phyloP scores from a whole-genome alignment of 2,888 invertebrate species.

The Salpingus planirostris region DNA sequence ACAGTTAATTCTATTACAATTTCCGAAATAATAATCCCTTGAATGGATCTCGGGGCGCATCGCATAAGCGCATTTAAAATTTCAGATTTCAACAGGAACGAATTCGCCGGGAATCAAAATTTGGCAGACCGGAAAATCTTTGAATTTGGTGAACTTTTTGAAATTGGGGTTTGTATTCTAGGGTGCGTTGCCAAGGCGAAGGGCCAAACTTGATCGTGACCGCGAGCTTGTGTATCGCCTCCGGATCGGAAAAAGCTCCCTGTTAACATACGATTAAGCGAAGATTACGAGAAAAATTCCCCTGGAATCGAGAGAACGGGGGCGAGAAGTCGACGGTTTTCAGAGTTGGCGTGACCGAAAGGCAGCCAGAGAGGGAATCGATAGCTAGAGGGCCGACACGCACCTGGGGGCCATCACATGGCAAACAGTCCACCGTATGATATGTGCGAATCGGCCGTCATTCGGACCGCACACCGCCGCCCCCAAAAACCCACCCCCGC shows the following conservation, averaged over 20 bases:
- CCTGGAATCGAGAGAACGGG: no score
- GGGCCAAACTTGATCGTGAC: constrained; percentile 1
- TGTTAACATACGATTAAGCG: constrained; percentile 2
- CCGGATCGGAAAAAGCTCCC: constrained; percentile 1
- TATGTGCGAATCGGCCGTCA: no score
- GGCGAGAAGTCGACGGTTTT: not conserved
- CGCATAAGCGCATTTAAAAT: no score
- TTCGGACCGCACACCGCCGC: constrained; percentile 2
- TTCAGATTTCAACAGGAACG: no score
- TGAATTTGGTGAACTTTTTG: no score
- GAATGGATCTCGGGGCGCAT: constrained; percentile 14
- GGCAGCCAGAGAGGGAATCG: no score
- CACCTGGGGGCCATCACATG: constrained; percentile 34
- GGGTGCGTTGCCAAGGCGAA: no score
- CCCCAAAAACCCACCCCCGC: not conserved
- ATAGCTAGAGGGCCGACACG: constrained; percentile 35
- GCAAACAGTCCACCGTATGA: no score
- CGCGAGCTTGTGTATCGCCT: not conserved
- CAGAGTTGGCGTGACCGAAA: constrained; percentile 7
- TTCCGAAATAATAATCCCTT: constrained; percentile 16
- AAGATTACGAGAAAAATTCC: no score
- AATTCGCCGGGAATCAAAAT: no score
- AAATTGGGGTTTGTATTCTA: no score
- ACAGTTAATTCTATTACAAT: constrained; percentile 17
- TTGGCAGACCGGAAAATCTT: no score